Evolutionary conservation across 2,888 invertebrate species (phyloP), one percentile per base, ranked within the genome.

Genomic region (Mythimna impura): DNA sequence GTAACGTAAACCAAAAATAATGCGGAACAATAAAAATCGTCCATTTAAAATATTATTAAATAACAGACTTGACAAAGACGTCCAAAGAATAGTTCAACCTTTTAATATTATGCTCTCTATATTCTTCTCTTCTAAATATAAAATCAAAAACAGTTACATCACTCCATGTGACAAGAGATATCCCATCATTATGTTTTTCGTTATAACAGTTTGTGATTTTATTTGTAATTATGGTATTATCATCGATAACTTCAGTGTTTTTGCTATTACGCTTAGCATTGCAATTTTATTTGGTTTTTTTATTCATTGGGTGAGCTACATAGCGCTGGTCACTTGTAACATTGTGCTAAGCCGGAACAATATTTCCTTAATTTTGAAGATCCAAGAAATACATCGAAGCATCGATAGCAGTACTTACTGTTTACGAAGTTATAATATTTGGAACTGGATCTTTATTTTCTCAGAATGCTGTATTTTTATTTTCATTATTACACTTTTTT

Each of bases 351-450:
- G 58, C 9, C 20, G 10, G 3, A 60, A 17, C 8, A 54, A 54
- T 2, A 17, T 74, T 66, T 36, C n/a, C 1, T 25, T 74, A 2
- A 60, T 76, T 60, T 25, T 60, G 9, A 57, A 20, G 10, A 55
- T 75, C 14, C 76, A 74, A 76, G 25, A 74, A 12, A 43, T 74
- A 30, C 17, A 76, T 36, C 47, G n/a, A 2, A 36, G 9, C 3
- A 54, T 74, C 0, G 34, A 20, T 0, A 47, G 58, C 20, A 47
- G 17, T 1, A 47, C 10, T 57, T 17, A 7, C 57, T 17, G 10
- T 25, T 1, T 66, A 3, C 52, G 7, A 43, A 60, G 5, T 47
- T 43, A 54, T 22, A 34, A 43, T 4, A 17, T 34, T 12, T 58
- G 76, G 34, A 75, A 52, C 17, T 73, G 73, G 73, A 54, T 73